Base-by-base conservation (phyloP, 2,113 vertebrate genomes). In the Excalfactoria chinensis region DNA sequence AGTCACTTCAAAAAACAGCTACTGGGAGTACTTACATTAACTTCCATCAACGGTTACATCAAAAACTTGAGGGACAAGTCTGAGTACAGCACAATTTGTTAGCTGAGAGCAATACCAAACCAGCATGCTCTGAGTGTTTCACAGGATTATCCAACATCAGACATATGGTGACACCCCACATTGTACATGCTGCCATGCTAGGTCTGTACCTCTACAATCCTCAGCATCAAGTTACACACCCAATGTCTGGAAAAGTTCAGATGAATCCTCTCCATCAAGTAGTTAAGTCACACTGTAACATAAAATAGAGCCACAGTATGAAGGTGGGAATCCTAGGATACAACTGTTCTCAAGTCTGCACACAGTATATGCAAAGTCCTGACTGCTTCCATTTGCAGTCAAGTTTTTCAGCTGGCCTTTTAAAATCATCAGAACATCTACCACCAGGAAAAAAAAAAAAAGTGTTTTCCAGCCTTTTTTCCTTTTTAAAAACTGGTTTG, bases 381-480 rank as follows among this genome's bases (percentile, higher is more conserved):
- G n/a, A 53, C 2, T 67, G 12, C 40, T 41, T 46, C 15, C 75
- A 32, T 46, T 49, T 75, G 44, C 43, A 58, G n/a, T 13, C 8
- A 48, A 59, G 2, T 35, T 55, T 90, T 88, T 74, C 37, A 64
- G 49, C 41, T 41, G 37, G 26, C 26, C 19, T 58, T 90, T 58
- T 34, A 30, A 85, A 62, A 30, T 59, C 3, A 68, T 21, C 12
- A 59, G 34, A 90, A 41, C 25, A 66, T 7, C 13, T 35, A n/a
- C 13, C 35, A 66, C 8, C 21, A 3, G 8, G 13, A n/a, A 10
- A 3, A 2, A 3, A 11, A 11, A 35, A 9, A 3, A 2, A 49
- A 23, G 10, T 46, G 3, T 14, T 63, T 84, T 59, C 67, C 60
- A 5, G 13, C 53, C 23, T 63, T 84, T 59, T 35, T 79, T 51